These are phyloP conservation scores for Amblyraja radiata DNA, from an alignment of 2,797 vertebrate species.

Conservation along the genomic window DNA sequence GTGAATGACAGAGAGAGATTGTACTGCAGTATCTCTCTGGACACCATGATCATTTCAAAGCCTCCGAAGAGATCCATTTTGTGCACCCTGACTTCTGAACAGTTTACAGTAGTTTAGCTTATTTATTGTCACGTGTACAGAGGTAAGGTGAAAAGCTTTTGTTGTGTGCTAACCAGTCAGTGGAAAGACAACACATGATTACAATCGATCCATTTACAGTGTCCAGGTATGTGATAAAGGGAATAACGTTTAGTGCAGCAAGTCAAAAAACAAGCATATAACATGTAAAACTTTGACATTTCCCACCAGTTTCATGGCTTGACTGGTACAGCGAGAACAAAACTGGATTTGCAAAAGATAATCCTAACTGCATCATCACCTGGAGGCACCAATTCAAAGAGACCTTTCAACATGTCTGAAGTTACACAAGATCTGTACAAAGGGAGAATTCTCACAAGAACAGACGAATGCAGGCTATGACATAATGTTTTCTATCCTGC, in stretches of 20 bases:
- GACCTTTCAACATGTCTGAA: not conserved
- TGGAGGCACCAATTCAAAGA: not conserved
- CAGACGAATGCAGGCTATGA: not conserved
- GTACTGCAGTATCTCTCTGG: not conserved
- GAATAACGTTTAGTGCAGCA: not conserved
- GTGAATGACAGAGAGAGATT: no score
- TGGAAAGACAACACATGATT: no score
- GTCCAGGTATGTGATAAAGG: no score
- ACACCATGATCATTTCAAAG: not conserved
- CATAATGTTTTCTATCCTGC: slow-evolving; percentile 4
- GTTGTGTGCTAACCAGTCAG: no score
- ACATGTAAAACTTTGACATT: not conserved
- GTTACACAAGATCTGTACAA: not conserved
- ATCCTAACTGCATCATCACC: slow-evolving; percentile 9
- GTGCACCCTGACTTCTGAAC: not conserved
- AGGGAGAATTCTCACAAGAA: slow-evolving; percentile 12
- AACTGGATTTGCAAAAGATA: not conserved
- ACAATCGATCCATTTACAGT: no score
- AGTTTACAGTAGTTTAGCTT: not conserved
- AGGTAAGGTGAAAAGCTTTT: no score
- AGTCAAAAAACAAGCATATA: not conserved
- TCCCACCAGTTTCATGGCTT: not conserved
- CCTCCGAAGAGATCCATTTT: not conserved
- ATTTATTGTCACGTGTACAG: no score
- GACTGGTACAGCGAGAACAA: not conserved